Base-by-base conservation (phyloP, 92 coral and sea anemone species). In the Phenganax stokvisi region DNA sequence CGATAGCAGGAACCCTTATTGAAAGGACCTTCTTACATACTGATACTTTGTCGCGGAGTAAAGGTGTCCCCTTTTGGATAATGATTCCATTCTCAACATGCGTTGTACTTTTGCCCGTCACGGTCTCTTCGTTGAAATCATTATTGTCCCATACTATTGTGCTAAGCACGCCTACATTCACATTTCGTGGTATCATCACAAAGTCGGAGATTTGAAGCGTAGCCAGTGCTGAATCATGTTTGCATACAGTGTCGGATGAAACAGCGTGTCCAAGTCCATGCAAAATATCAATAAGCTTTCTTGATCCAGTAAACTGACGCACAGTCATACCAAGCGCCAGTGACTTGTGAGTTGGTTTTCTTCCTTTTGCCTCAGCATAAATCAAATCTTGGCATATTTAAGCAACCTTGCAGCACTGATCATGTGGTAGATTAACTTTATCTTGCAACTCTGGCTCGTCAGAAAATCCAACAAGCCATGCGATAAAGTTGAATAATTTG, bases 11-110 rank as follows among this genome's bases (percentile, higher is more conserved):
- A 72, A 20, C 77, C 59, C 44, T 72, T 72, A 72, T 44, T 44
- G 77, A 4, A 55, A 56, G 77, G 20, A 72, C 57, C 57, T 72
- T 72, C 16, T 72, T 72, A 72, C 58, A 25, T 6, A 72, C 77
- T 37, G 58, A 47, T 12, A 72, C 47, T 72, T 72, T 72, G 52
- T 72, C 59, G 59, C 54, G 58, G 52, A 5, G 57, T 8, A 17
- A 47, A 72, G 77, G 77, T 44, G 58, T 44, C n/a, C 58, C 77
- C 20, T 44, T 72, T 72, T 83, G 75, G 10, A 83, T 77, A 9
- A n/a, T 71, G 57, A 54, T 74, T 68, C 86, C 74, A 75, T 83
- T 83, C 0, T 60, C 81, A 11, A 69, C 80, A 55, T 83, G 86
- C 16, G 57, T 47, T 1, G 81, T 83, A 17, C 86, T 75, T 27